Evolutionary conservation across 2,797 vertebrate species (phyloP), one percentile per base, ranked within the genome.

Genomic region (Macroramphosus scolopax): DNA sequence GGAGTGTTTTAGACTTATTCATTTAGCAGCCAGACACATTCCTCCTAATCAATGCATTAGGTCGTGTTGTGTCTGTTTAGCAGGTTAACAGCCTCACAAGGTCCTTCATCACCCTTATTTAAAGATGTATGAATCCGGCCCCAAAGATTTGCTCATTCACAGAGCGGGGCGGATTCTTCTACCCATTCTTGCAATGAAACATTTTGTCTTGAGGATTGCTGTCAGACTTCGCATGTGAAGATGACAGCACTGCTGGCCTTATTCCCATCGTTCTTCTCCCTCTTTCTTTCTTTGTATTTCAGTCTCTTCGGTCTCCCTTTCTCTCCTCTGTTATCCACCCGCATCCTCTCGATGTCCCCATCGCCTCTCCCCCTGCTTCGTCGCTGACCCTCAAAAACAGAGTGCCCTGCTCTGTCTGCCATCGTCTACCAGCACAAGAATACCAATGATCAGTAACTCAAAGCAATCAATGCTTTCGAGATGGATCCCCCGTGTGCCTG

Each of bases 401-500:
- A 68, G 52, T 46, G 45, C 34, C 54, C 80, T 51, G 51, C 74
- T 75, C 63, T 59, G 67, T 72, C 79, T 77, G 14, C 61, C 51
- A 58, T 68, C 60, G 54, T 75, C 48, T 44, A 53, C 54, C 52
- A 43, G 64, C 68, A 73, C 52, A 44, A 64, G 75, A 77, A 87
- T 85, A 85, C 78, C 76, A 84, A 84, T 79, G 68, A 51, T 69
- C 30, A 9, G 48, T 44, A 39, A 61, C 73, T 78, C 68, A 53
- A 59, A 77, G 59, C 76, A 72, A 86, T 84, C 78, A 71, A 86
- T 85, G 72, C 66, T 58, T 73, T 52, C 1, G 33, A 72, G 74
- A 52, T 72, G 74, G 81, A 83, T 75, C 71, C 66, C 75, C 68
- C 72, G 61, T 81, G 63, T 64, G 68, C 51, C 53, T 67, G 68